Base-by-base conservation (phyloP, 2,113 vertebrate genomes). In the Pica pica region DNA sequence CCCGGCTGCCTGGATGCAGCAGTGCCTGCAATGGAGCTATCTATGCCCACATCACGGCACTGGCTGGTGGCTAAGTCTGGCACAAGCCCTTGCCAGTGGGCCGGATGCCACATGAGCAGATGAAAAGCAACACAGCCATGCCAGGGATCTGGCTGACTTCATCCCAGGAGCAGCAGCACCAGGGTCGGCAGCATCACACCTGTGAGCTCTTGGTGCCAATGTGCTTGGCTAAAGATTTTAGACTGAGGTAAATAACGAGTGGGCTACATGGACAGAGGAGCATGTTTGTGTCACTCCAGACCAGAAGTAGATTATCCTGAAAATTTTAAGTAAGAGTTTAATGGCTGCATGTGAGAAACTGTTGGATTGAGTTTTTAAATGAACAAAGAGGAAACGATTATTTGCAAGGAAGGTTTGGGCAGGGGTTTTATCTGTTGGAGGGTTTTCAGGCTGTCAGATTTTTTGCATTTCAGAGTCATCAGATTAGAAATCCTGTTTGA, bases 51-150 rank as follows among this genome's bases (percentile, higher is more conserved):
- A 17, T 49, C 74, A 42, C 4, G 6, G 69, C 60, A 30, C 61
- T 35, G 52, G 30, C 4, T 3, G 4, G 56, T 33, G 4, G 2
- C 46, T 82, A n/a, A 87, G 42, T 53, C 47, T 79, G 84, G 87
- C 78, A 89, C 22, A 52, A 67, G 57, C 44, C 65, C 33, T 79
- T 33, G 41, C 46, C 60, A n/a, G 56, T 18, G 49, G 92, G 81
- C 78, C 82, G 65, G 67, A 26, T 89, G 92, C 87, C 96, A 91
- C 1, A 6, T 24, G 49, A 87, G 50, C 84, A 97, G 90, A 90
- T 42, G 81, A 91, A 91, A 82, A 87, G 57, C 52, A 79, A 44
- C 1, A 1, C 31, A 71, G 39, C 33, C 9, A 1, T 64, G 67
- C 87, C 57, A 91, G 56, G 28, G 57, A 82, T 81, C 74, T 71